A percentile compares a stretch with the other conserved stretches of the same genome.
phyloP scores from a whole-genome alignment of 2,113 vertebrate genomes.

The Dipodomys spectabilis region DNA sequence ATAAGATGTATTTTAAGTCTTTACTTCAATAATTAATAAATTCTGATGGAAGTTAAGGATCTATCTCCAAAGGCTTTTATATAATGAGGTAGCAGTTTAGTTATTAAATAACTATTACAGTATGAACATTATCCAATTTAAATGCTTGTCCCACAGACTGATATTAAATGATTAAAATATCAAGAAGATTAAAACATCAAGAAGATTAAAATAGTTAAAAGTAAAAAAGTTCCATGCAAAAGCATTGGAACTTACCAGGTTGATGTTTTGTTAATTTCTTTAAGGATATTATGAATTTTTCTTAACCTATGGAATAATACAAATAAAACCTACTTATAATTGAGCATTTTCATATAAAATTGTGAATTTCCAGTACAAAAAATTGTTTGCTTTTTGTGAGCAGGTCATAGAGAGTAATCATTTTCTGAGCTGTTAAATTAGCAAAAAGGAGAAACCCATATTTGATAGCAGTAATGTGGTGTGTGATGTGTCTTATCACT shows the following conservation, averaged over 20 bases:
- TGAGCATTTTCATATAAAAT: neutral
- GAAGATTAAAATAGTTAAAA: neutral
- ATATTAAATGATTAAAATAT: constrained; percentile 43
- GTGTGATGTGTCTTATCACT: constrained; percentile 53
- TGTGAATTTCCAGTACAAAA: constrained; percentile 19
- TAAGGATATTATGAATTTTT: neutral
- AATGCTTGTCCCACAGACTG: neutral
- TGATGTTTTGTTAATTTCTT: constrained; percentile 17
- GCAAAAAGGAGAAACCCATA: constrained; percentile 36
- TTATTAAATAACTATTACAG: neutral
- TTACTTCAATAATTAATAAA: constrained; percentile 22
- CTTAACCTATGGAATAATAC: neutral
- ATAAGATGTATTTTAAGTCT: constrained; percentile 19
- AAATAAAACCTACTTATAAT: neutral
- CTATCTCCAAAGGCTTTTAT: neutral
- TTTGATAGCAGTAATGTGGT: neutral
- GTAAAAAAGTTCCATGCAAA: neutral
- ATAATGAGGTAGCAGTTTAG: neutral
- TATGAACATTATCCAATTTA: neutral
- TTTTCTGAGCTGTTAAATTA: constrained; percentile 49
- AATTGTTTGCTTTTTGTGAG: neutral
- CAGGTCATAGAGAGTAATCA: neutral
- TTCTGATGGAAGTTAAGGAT: neutral
- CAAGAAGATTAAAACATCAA: neutral
- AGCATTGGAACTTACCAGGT: neutral